phyloP scores from a whole-genome alignment of 1,140 invertebrate species.

The Neuroterus valhalla region DNA sequence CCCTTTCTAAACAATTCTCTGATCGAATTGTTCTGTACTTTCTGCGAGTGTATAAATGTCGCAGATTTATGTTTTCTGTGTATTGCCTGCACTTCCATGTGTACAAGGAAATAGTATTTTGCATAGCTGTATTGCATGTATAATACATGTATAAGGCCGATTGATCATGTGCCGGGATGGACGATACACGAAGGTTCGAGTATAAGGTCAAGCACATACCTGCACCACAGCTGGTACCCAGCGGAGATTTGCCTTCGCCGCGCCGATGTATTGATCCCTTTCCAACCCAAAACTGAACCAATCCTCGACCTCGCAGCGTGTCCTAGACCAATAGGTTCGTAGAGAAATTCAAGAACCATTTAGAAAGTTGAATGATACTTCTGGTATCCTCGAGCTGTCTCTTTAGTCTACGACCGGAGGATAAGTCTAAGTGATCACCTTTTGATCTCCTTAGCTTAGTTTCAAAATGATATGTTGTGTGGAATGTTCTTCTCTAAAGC shows the following conservation, averaged over 20 bases:
- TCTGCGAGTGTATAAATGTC: background rate
- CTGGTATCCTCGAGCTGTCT: no score
- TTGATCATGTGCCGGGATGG: background rate
- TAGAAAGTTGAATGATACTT: background rate
- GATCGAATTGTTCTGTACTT: background rate
- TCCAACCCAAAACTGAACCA: conserved; percentile 7
- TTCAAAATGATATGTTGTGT: no score
- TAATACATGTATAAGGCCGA: background rate
- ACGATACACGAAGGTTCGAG: conserved; percentile 6
- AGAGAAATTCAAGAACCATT: background rate
- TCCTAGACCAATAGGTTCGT: background rate
- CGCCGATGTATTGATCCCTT: conserved; percentile 3
- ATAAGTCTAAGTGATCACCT: no score
- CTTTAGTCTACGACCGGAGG: no score
- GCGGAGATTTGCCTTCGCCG: conserved; percentile 2
- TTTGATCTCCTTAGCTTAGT: no score
- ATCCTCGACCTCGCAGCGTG: background rate
- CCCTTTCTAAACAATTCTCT: conserved; percentile 9
- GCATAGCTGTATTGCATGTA: background rate
- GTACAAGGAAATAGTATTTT: background rate
- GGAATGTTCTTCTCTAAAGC: no score
- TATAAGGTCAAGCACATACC: background rate
- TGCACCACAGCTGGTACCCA: background rate
- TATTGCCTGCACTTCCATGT: background rate
- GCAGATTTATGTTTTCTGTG: background rate